Base-by-base conservation (phyloP, 2,888 invertebrate species). In the Polia nebulosa region DNA sequence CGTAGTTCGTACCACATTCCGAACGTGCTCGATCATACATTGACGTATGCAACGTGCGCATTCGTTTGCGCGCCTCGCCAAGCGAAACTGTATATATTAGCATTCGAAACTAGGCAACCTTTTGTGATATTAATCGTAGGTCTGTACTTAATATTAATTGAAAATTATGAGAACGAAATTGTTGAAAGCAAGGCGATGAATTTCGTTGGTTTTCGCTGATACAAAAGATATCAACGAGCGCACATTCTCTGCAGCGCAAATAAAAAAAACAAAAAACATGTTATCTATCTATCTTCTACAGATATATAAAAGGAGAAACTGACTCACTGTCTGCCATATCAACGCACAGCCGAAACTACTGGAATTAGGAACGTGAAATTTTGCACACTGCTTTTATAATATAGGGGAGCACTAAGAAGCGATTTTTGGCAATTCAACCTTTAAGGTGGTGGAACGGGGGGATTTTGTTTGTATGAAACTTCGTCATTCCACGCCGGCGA, bases 181-280 rank as follows among this genome's bases (percentile, higher is more conserved):
- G 47, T 61, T 0, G 39, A 39, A 52, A 56, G 36, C 72, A 62
- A 34, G 36, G n/a, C 11, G 25, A 15, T 13, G n/a, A 41, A 58
- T 53, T n/a, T 45, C 4, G n/a, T 44, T 32, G 39, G 15, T 44
- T 44, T 71, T 49, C 20, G 64, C n/a, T 80, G 36, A 69, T 88
- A 89, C 80, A 88, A 90, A 90, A 90, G 89, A 90, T 85, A 82
- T 90, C 90, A 90, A 89, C 89, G 90, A 76, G 72, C 83, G 27
- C 27, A 49, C 27, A 20, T 44, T 20, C 11, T 8, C 4, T 32
- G 32, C 32, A n/a, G n/a, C n/a, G n/a, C n/a, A n/a, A n/a, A n/a
- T n/a, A n/a, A n/a, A n/a, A n/a, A n/a, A n/a, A n/a, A n/a, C n/a
- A n/a, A n/a, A n/a, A n/a, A n/a, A n/a, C n/a, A n/a, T n/a, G n/a